Percentiles rank a stretch among this genome's conserved stretches.
Evolutionary conservation across 2,113 vertebrate species (phyloP).

Genomic region (Amphiprion ocellaris): DNA sequence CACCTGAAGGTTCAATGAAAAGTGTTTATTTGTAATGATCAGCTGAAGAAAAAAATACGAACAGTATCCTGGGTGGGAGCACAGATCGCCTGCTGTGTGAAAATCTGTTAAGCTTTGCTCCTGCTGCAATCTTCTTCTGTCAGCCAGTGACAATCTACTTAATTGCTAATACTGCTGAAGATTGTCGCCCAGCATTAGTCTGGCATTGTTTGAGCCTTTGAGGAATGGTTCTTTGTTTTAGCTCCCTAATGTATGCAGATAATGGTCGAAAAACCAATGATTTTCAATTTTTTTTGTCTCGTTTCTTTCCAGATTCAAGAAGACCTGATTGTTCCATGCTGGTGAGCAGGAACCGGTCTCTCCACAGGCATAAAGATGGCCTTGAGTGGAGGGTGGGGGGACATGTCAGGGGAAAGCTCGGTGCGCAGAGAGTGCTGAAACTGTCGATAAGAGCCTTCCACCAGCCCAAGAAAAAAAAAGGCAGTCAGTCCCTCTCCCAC

Average conservation of each 20-base stretch:
- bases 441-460: constrained; percentile 66
- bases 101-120: constrained; percentile 62
- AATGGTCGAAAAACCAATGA: not conserved
- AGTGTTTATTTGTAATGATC: constrained; percentile 47
- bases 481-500: constrained; percentile 60
- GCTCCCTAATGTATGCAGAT: not conserved
- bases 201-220: constrained; percentile 2
- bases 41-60: not conserved
- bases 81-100: constrained; percentile 52
- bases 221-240: constrained; percentile 10
- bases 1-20: constrained; percentile 65
- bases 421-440: constrained; percentile 55
- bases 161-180: constrained; percentile 67
- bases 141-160: constrained; percentile 69
- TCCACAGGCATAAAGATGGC: constrained; percentile 26
- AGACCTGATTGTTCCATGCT: constrained; percentile 45
- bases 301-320: constrained; percentile 16
- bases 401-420: constrained; percentile 51
- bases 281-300: not conserved
- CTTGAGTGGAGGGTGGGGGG: constrained; percentile 33
- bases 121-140: constrained; percentile 62
- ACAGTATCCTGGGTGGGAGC: constrained; percentile 3
- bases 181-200: constrained; percentile 45
- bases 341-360: constrained; percentile 27
- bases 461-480: constrained; percentile 9